phyloP scores from a whole-genome alignment of 2,888 invertebrate genomes.

The Thymelicus lineola region DNA sequence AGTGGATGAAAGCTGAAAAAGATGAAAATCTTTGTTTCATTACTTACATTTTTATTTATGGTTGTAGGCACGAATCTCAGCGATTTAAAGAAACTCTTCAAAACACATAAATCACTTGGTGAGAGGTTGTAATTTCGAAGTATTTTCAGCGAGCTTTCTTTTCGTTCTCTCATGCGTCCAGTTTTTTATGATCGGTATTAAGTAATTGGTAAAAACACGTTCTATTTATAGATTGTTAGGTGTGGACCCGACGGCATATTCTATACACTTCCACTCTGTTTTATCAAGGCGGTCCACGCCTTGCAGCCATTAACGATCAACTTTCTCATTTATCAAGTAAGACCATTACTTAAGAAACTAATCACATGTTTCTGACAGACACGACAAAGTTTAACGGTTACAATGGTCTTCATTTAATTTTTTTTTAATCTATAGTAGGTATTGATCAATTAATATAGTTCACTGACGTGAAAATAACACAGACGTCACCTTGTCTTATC shows the following conservation, averaged over 20 bases:
- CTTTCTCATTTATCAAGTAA: conserved; percentile 10
- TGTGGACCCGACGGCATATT: neutral
- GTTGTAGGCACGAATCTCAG: neutral
- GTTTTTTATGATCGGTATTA: neutral
- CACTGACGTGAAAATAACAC: no score
- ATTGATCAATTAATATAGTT: no score
- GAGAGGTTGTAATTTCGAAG: neutral
- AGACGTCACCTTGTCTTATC: no score
- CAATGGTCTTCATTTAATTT: neutral
- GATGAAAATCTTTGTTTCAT: conserved; percentile 2
- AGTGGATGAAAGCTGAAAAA: neutral
- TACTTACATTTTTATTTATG: conserved; percentile 9
- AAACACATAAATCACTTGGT: neutral
- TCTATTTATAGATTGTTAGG: neutral
- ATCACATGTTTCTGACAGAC: neutral
- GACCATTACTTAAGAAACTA: conserved; percentile 2
- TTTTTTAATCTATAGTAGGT: no score
- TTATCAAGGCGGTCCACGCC: no score
- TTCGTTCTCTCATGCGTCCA: neutral
- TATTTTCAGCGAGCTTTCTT: neutral
- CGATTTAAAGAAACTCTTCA: neutral
- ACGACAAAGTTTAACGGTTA: neutral
- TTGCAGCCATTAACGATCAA: neutral
- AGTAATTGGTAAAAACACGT: neutral
- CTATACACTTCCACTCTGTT: no score